Percentiles rank a stretch among this genome's conserved stretches.
Conservation (phyloP, 2,797 vertebrate genomes). For the Danio jaintianensis region DNA sequence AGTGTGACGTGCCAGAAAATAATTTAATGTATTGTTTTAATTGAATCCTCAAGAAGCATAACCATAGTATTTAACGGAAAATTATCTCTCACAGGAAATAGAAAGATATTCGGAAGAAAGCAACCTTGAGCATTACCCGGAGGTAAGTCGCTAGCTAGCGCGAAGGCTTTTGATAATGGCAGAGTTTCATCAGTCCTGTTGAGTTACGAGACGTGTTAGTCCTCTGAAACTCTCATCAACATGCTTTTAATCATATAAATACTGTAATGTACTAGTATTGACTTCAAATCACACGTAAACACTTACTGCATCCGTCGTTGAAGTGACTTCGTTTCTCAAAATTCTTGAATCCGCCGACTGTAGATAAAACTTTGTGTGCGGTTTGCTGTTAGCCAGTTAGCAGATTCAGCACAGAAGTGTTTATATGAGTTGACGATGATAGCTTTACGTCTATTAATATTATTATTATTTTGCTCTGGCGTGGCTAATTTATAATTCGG, state of each 20-base stretch:
- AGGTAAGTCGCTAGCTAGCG: slow-evolving; percentile 43
- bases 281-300: accelerated
- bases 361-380: slow-evolving; percentile 20
- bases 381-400: slow-evolving; percentile 26
- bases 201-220: background rate
- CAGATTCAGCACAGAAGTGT: background rate
- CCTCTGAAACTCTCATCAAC: too few species aligned
- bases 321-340: background rate
- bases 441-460: background rate
- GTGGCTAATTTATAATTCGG: background rate
- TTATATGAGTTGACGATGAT: background rate
- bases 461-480: background rate
- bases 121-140: background rate
- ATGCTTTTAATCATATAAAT: too few species aligned
- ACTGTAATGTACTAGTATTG: background rate
- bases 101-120: background rate
- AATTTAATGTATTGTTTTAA: background rate
- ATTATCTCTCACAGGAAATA: background rate
- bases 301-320: too few species aligned
- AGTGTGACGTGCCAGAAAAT: background rate
- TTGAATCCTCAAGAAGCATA: background rate
- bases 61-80: background rate
- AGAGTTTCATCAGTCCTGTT: background rate
- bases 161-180: background rate
- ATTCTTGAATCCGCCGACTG: background rate